Percentiles rank a stretch among this genome's conserved stretches.
These are phyloP conservation scores for Epizoanthus scotinus DNA, from an alignment of 92 coral and sea anemone genomes.

Conservation along the genomic window DNA sequence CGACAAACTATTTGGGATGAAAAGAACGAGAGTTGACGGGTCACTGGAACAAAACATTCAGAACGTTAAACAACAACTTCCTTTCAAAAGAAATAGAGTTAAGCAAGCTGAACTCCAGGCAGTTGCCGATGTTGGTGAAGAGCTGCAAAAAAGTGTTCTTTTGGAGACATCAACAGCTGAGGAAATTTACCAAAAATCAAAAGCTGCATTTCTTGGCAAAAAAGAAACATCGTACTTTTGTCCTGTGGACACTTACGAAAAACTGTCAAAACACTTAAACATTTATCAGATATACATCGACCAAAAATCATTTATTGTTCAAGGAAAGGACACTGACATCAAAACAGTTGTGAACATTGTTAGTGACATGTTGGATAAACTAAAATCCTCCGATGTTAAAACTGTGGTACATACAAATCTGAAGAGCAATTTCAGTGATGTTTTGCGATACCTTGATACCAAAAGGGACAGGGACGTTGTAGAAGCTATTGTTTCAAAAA, in stretches of 20 bases:
- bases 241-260: conserved; percentile 47
- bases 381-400: background rate
- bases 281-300: conserved; percentile 51
- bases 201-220: conserved; percentile 17
- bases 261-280: conserved; percentile 34
- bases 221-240: conserved; percentile 27
- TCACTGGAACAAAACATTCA: conserved; percentile 37
- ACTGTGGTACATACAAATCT: conserved; percentile 4
- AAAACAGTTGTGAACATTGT: conserved; percentile 28
- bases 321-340: conserved; percentile 35
- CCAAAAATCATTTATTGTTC: conserved; percentile 41
- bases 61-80: conserved; percentile 12
- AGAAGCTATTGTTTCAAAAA: conserved; percentile 51
- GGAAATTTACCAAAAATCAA: conserved; percentile 29
- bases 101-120: conserved; percentile 30
- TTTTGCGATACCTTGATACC: conserved; percentile 40
- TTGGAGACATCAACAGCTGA: conserved; percentile 44
- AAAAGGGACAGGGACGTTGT: conserved; percentile 57
- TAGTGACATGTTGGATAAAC: background rate
- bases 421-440: conserved; percentile 31
- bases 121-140: conserved; percentile 42
- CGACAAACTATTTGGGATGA: conserved; percentile 18
- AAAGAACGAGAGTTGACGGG: conserved; percentile 36
- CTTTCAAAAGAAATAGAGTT: conserved; percentile 6
- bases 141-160: conserved; percentile 39